phyloP scores from a whole-genome alignment of 2,797 vertebrate species.

The Sparus aurata region DNA sequence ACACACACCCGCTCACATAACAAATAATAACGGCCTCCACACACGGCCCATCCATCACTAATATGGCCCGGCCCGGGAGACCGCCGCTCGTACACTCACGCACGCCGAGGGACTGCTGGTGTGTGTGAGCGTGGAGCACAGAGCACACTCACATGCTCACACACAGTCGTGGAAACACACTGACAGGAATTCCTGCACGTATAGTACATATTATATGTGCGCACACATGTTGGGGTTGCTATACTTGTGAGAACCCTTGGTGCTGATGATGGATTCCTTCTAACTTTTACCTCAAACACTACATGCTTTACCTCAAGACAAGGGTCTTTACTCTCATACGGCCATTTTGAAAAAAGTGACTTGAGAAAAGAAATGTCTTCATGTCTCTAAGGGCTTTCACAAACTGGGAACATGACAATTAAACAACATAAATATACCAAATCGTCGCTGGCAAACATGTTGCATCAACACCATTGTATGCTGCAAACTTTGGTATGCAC shows the following conservation, averaged over 20 bases:
- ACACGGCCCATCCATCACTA: conserved; percentile 96
- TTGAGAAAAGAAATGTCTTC: background rate
- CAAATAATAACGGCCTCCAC: conserved; percentile 96
- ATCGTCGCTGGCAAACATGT: too few species aligned
- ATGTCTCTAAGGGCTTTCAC: too few species aligned
- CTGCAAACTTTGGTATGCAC: too few species aligned
- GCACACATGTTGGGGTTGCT: conserved; percentile 4
- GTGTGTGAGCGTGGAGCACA: conserved; percentile 29
- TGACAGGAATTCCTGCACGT: conserved; percentile 61
- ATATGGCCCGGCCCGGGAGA: conserved; percentile 90
- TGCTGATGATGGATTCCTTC: conserved; percentile 9
- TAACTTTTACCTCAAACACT: conserved; percentile 2
- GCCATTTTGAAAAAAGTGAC: background rate
- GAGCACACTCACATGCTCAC: conserved; percentile 31
- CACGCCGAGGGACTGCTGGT: conserved; percentile 43
- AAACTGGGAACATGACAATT: too few species aligned
- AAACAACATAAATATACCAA: too few species aligned
- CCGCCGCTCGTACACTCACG: conserved; percentile 74
- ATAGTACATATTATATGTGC: conserved; percentile 8
- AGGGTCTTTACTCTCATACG: background rate
- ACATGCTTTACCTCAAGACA: background rate
- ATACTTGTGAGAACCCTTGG: conserved; percentile 28
- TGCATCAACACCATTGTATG: too few species aligned
- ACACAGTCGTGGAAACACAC: conserved; percentile 64
- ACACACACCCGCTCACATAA: conserved; percentile 93